Percentiles rank a stretch among this genome's conserved stretches.
Conservation (phyloP, 1,140 invertebrate genomes). For the Paraescarpia echinospica region DNA sequence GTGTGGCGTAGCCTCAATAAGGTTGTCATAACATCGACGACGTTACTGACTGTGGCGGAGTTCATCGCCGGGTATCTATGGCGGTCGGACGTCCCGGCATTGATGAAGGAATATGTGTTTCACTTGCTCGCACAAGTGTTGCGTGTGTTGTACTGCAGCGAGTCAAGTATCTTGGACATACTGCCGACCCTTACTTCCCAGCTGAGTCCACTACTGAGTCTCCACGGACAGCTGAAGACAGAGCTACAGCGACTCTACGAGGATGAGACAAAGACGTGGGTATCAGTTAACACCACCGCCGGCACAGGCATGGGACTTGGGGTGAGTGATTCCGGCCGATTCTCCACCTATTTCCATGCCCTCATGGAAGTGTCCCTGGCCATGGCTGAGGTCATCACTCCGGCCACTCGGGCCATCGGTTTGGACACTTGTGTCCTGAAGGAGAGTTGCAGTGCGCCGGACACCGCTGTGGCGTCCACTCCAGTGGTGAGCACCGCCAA, state of each 20-base stretch:
- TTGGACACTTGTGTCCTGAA: conserved; percentile 26
- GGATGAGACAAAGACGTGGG: conserved; percentile 49
- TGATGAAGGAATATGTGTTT: conserved; percentile 56
- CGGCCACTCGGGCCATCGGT: conserved; percentile 22
- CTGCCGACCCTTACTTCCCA: conserved; percentile 42
- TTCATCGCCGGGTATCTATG: conserved; percentile 50
- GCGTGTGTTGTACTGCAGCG: conserved; percentile 45
- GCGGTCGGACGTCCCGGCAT: conserved; percentile 50
- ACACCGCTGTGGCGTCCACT: conserved; percentile 33
- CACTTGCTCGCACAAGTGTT: conserved; percentile 53
- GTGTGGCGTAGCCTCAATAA: conserved; percentile 7
- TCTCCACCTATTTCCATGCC: conserved; percentile 56
- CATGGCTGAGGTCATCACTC: conserved; percentile 48
- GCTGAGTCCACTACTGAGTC: conserved; percentile 43
- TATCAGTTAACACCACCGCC: conserved; percentile 33
- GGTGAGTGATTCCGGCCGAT: conserved; percentile 45
- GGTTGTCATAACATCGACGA: conserved; percentile 43
- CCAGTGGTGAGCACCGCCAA: conserved; percentile 33
- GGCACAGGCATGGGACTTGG: conserved; percentile 48
- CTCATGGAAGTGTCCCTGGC: conserved; percentile 52
- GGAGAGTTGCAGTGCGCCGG: conserved; percentile 21
- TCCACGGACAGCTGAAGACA: conserved; percentile 46
- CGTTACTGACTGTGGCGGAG: conserved; percentile 50
- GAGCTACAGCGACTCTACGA: conserved; percentile 54
- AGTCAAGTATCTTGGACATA: conserved; percentile 34